A percentile compares a stretch with the other conserved stretches of the same genome.
phyloP scores from a whole-genome alignment of 1,140 invertebrate genomes.

The Diuraphis noxia region DNA sequence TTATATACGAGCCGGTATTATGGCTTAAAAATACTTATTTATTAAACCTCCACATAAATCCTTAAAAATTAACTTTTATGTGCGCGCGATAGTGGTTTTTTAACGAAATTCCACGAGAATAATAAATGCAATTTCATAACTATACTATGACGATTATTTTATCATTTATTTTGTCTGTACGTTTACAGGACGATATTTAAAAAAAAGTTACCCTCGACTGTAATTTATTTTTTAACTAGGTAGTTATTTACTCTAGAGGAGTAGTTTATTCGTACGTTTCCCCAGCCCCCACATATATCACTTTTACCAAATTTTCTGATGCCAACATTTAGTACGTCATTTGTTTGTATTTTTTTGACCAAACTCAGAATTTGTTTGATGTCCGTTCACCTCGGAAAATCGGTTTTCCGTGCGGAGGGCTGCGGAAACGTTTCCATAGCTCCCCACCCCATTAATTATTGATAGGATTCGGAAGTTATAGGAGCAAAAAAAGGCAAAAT shows the following conservation, averaged over 20 bases:
- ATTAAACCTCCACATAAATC: not conserved
- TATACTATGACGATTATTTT: not conserved
- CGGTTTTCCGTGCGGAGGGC: too few species aligned
- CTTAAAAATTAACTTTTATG: constrained; percentile 1
- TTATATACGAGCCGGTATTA: not conserved
- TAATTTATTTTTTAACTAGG: not conserved
- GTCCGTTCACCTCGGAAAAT: too few species aligned
- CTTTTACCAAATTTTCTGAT: too few species aligned
- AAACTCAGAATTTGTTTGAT: too few species aligned
- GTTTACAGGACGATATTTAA: not conserved
- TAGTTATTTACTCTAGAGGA: not conserved
- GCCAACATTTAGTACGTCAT: too few species aligned
- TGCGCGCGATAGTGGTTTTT: not conserved
- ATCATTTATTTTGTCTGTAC: not conserved
- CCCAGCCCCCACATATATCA: too few species aligned
- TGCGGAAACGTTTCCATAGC: too few species aligned
- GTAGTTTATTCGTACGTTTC: not conserved
- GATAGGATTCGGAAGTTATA: too few species aligned
- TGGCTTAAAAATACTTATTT: not conserved
- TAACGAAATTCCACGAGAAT: not conserved
- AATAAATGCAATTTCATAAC: constrained; percentile 1
- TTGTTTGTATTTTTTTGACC: too few species aligned
- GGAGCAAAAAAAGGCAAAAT: too few species aligned
- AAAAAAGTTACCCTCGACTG: not conserved
- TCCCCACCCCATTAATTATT: too few species aligned